Evolutionary conservation across 1,140 invertebrate species (phyloP).

Genomic region (Lasaia peninsularis): DNA sequence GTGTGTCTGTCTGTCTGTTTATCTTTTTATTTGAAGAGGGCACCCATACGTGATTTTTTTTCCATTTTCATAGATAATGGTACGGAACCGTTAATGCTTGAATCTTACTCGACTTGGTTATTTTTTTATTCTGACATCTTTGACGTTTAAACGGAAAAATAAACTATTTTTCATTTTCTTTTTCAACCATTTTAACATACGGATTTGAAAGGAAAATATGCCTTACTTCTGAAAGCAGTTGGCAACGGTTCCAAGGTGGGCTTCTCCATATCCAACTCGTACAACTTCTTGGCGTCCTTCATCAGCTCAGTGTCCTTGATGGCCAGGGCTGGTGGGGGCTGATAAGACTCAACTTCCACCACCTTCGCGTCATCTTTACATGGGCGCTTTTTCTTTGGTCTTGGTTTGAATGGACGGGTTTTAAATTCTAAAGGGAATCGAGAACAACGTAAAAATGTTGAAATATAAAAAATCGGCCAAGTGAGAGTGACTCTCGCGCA

Average conservation of each 20-base stretch:
- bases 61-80: too few species aligned
- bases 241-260: slow-evolving; percentile 53
- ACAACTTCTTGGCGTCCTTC: slow-evolving; percentile 55
- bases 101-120: too few species aligned
- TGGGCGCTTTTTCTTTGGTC: slow-evolving; percentile 38
- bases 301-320: slow-evolving; percentile 66
- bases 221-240: slow-evolving; percentile 61
- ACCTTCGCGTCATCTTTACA: slow-evolving; percentile 26
- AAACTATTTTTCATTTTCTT: background rate
- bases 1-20: too few species aligned
- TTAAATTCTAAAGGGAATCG: slow-evolving; percentile 51
- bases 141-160: too few species aligned
- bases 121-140: too few species aligned
- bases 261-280: slow-evolving; percentile 48
- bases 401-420: slow-evolving; percentile 53
- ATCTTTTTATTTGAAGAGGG: too few species aligned
- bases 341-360: slow-evolving; percentile 24
- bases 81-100: too few species aligned
- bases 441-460: too few species aligned
- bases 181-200: background rate
- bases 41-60: too few species aligned
- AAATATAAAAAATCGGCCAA: too few species aligned
- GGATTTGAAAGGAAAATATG: background rate
- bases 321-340: slow-evolving; percentile 39
- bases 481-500: too few species aligned